phyloP scores from a whole-genome alignment of 2,113 vertebrate species.

The Coregonus clupeaformis region DNA sequence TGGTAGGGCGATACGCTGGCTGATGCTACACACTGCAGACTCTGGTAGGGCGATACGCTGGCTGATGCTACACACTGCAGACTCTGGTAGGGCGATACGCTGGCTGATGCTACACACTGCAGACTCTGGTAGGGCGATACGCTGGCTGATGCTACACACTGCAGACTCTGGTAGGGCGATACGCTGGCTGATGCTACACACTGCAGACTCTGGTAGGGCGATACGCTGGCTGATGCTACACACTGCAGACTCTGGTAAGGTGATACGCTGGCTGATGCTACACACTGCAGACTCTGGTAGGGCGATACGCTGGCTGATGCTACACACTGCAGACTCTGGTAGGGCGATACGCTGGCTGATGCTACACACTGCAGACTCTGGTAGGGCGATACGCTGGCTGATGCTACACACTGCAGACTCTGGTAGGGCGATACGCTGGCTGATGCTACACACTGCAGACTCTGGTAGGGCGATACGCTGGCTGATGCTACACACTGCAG shows the following conservation, averaged over 20 bases:
- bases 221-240: slow-evolving; percentile 99
- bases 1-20: slow-evolving; percentile 86
- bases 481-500: slow-evolving; percentile 96
- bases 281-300: slow-evolving; percentile 92
- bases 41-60: slow-evolving; percentile 84
- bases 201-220: slow-evolving; percentile 86
- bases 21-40: slow-evolving; percentile 96
- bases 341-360: slow-evolving; percentile 88
- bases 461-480: slow-evolving; percentile 84
- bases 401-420: slow-evolving; percentile 96
- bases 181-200: slow-evolving; percentile 98
- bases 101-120: slow-evolving; percentile 97
- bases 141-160: slow-evolving; percentile 97
- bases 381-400: slow-evolving; percentile 88
- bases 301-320: slow-evolving; percentile 93
- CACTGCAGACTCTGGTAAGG: slow-evolving; percentile 87
- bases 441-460: slow-evolving; percentile 96
- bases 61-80: slow-evolving; percentile 96
- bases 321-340: slow-evolving; percentile 94
- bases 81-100: slow-evolving; percentile 84
- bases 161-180: slow-evolving; percentile 87
- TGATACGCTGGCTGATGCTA: slow-evolving; percentile 98
- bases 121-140: slow-evolving; percentile 84
- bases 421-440: slow-evolving; percentile 86
- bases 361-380: slow-evolving; percentile 93